Evolutionary conservation across 1,140 invertebrate species (phyloP).

Genomic region (Drosophila lowei): DNA sequence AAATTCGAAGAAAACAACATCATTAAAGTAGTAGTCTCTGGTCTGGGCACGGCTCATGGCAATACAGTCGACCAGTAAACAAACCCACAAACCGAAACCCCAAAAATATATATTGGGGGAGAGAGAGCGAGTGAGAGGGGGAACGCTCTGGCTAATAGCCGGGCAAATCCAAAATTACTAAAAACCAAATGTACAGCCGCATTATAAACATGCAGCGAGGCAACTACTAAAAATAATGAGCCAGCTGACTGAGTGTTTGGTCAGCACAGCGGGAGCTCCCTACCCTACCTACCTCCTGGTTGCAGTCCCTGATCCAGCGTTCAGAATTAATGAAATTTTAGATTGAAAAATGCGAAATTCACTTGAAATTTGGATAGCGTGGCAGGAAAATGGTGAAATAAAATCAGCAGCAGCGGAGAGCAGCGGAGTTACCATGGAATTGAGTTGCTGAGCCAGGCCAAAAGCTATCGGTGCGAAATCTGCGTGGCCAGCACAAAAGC

Average conservation of each 20-base stretch:
- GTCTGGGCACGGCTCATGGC: constrained; percentile 1
- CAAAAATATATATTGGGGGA: constrained; percentile 9
- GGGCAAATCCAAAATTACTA: constrained; percentile 66
- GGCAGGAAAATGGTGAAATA: constrained; percentile 16
- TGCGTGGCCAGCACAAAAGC: constrained; percentile 65
- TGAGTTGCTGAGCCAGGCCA: constrained; percentile 51
- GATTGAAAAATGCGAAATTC: constrained; percentile 42
- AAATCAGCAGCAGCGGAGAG: constrained; percentile 7
- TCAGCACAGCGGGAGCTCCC: constrained; percentile 21
- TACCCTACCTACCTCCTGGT: too few species aligned
- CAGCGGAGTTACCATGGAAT: constrained; percentile 17
- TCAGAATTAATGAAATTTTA: constrained; percentile 53
- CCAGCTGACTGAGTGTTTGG: constrained; percentile 40
- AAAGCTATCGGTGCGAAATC: constrained; percentile 49
- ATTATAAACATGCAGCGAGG: constrained; percentile 53
- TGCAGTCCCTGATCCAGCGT: constrained; percentile 10
- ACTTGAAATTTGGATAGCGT: constrained; percentile 22
- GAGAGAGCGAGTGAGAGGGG: neutral
- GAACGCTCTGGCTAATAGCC: constrained; percentile 26
- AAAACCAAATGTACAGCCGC: constrained; percentile 65
- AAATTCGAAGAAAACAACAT: constrained; percentile 70
- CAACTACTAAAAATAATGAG: constrained; percentile 52
- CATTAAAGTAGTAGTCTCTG: constrained; percentile 52
- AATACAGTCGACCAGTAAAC: constrained; percentile 16
- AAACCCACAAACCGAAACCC: constrained; percentile 31